These are phyloP conservation scores for Stegodyphus dumicola DNA, from an alignment of 1,140 invertebrate species.

Conservation along the genomic window DNA sequence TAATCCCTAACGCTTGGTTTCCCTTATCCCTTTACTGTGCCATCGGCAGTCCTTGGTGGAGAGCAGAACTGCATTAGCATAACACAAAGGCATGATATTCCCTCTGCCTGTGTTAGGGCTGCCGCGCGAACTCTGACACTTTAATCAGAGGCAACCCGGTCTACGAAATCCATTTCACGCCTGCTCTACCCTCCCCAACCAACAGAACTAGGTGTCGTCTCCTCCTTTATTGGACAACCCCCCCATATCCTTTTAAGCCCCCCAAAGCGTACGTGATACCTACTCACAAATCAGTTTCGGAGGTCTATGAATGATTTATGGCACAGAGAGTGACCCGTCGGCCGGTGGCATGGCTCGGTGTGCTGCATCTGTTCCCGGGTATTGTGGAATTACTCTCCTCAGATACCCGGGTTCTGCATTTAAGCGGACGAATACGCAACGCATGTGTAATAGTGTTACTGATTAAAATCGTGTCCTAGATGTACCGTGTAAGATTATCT, in stretches of 20 bases:
- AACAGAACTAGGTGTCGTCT: not conserved
- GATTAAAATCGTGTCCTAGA: no score
- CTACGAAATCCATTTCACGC: not conserved
- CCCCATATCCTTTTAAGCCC: not conserved
- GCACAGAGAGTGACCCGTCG: not conserved
- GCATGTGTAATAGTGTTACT: no score
- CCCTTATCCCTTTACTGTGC: no score
- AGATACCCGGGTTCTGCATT: not conserved
- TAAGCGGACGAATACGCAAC: no score
- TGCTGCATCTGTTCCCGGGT: not conserved
- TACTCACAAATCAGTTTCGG: constrained; percentile 15
- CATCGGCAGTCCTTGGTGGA: no score
- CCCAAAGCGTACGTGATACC: not conserved
- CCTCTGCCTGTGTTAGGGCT: no score
- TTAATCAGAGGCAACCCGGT: not conserved
- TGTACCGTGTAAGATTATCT: no score
- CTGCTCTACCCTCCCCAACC: no score
- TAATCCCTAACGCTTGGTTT: no score
- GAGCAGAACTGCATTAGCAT: not conserved
- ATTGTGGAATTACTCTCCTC: constrained; percentile 6
- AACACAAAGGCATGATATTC: not conserved
- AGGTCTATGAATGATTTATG: constrained; percentile 43
- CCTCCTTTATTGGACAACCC: not conserved
- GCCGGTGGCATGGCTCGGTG: not conserved
- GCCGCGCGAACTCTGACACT: not conserved